Conservation (phyloP, 2,888 invertebrate genomes). For the Phaonia tiefii region DNA sequence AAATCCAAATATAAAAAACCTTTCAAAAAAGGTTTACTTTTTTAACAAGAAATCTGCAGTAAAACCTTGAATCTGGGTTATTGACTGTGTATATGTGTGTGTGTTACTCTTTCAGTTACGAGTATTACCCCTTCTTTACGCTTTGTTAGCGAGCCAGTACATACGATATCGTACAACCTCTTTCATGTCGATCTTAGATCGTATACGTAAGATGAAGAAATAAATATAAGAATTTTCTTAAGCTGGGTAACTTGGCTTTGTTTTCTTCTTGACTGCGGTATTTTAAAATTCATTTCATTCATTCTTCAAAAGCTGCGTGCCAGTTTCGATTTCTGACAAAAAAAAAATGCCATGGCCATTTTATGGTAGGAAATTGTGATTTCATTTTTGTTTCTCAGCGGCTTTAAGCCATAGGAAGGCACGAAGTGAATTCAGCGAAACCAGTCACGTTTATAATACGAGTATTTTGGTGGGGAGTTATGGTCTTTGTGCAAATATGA, state of each 20-base stretch:
- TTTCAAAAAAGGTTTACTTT: slow-evolving; percentile 43
- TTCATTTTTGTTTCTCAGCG: slow-evolving; percentile 25
- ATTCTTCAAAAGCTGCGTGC: slow-evolving; percentile 57
- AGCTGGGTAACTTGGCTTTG: not conserved
- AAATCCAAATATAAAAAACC: slow-evolving; percentile 30
- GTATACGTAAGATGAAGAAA: not conserved
- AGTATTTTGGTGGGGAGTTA: slow-evolving; percentile 31
- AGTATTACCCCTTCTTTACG: slow-evolving; percentile 47
- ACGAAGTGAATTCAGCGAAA: slow-evolving; percentile 17
- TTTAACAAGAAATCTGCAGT: slow-evolving; percentile 4
- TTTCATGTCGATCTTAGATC: slow-evolving; percentile 13
- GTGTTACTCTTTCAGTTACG: slow-evolving; percentile 28
- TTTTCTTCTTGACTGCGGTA: slow-evolving; percentile 12
- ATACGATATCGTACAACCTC: not conserved
- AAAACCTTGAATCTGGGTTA: slow-evolving; percentile 65
- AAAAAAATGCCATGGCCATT: slow-evolving; percentile 65
- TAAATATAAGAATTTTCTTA: slow-evolving; percentile 2
- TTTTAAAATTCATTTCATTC: too few relatives aligned
- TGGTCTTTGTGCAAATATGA: not conserved
- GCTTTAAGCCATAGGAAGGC: slow-evolving; percentile 4
- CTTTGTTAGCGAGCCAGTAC: slow-evolving; percentile 41
- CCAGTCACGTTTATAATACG: slow-evolving; percentile 44
- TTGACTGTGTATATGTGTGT: slow-evolving; percentile 42
- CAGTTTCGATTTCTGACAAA: slow-evolving; percentile 60
- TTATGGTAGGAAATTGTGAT: slow-evolving; percentile 58